phyloP scores from a whole-genome alignment of 2,113 vertebrate genomes.

The Polypterus senegalus region DNA sequence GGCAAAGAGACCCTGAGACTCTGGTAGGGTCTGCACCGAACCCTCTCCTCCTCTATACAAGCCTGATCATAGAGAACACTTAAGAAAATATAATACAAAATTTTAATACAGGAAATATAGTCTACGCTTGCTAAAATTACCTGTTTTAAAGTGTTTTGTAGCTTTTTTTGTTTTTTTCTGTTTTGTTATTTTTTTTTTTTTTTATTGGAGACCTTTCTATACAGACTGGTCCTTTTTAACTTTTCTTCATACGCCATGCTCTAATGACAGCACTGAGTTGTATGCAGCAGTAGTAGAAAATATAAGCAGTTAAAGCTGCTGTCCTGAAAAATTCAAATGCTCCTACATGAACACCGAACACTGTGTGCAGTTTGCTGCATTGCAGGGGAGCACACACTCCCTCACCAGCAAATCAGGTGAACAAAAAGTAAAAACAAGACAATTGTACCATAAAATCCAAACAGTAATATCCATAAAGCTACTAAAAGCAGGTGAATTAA shows the following conservation, averaged over 20 bases:
- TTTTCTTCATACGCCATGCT: slow-evolving; percentile 51
- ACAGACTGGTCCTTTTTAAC: slow-evolving; percentile 47
- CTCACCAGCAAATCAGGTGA: too few relatives aligned
- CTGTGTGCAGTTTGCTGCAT: slow-evolving; percentile 23
- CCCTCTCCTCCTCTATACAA: slow-evolving; percentile 55
- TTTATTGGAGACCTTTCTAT: slow-evolving; percentile 51
- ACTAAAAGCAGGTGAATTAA: slow-evolving; percentile 1
- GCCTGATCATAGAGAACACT: slow-evolving; percentile 60
- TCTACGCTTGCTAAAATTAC: slow-evolving; percentile 61
- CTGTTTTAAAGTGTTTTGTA: slow-evolving; percentile 50
- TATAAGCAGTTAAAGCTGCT: slow-evolving; percentile 1
- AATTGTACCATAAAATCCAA: background rate
- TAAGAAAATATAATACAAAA: slow-evolving; percentile 99
- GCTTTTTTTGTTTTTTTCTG: slow-evolving; percentile 32
- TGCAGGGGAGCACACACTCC: slow-evolving; percentile 13
- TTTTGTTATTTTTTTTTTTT: slow-evolving; percentile 20
- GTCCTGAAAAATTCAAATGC: slow-evolving; percentile 24
- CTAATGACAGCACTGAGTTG: slow-evolving; percentile 54
- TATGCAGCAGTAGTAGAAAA: slow-evolving; percentile 38
- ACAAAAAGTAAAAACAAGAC: background rate
- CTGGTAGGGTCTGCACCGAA: slow-evolving; percentile 50
- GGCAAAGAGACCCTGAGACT: slow-evolving; percentile 67
- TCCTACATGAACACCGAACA: slow-evolving; percentile 34
- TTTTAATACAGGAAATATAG: slow-evolving; percentile 81
- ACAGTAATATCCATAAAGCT: slow-evolving; percentile 21